phyloP scores from a whole-genome alignment of 2,797 vertebrate genomes.

The Microhierax caerulescens region DNA sequence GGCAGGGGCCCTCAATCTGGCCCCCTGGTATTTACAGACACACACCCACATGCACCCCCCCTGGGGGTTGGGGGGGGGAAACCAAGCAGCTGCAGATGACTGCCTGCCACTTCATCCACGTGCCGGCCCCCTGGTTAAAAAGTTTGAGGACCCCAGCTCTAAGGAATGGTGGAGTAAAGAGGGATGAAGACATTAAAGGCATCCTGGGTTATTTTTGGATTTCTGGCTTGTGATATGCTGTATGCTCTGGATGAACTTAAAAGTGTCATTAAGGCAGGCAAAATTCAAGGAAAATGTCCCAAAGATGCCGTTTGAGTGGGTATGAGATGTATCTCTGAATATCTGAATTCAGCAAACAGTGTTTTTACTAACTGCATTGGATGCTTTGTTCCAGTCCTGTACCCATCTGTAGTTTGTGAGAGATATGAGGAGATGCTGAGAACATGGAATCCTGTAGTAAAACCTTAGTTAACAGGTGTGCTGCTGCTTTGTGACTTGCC shows the following conservation, averaged over 20 bases:
- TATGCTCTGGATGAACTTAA: not conserved
- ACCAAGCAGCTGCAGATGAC: too few relatives aligned
- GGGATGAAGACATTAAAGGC: not conserved
- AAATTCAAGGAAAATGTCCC: not conserved
- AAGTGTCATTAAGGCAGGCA: not conserved
- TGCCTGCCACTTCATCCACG: too few relatives aligned
- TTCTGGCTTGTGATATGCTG: not conserved
- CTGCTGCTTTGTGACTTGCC: not conserved
- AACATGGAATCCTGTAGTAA: not conserved
- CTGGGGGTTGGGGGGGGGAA: too few relatives aligned
- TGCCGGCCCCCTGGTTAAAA: too few relatives aligned
- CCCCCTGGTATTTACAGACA: too few relatives aligned
- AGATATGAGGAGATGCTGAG: not conserved
- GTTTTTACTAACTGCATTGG: not conserved
- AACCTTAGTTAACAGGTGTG: not conserved
- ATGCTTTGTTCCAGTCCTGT: not conserved
- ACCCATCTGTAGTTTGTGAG: not conserved
- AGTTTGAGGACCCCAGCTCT: too few relatives aligned
- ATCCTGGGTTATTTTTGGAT: not conserved
- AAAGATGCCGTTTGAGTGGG: not conserved
- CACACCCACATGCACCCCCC: too few relatives aligned
- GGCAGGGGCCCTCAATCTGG: too few relatives aligned
- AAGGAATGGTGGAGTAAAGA: not conserved
- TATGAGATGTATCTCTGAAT: not conserved
- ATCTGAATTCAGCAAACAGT: not conserved